Evolutionary conservation across 2,113 vertebrate genomes (phyloP), one percentile per base, ranked within the genome.

Genomic region (Oncorhynchus tshawytscha): DNA sequence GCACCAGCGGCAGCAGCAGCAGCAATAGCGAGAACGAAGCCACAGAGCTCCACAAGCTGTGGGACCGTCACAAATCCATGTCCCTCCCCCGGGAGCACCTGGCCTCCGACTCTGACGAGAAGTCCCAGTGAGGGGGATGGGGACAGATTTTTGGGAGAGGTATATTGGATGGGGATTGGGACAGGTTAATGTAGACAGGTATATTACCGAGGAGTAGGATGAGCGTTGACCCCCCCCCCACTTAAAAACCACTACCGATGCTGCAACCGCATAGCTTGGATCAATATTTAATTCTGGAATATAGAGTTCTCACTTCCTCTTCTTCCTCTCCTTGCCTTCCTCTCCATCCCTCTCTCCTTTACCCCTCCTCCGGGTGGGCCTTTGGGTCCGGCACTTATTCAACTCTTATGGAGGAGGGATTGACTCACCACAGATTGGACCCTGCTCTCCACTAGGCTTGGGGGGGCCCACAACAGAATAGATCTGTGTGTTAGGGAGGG

Each of bases 1-100:
- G 93, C 2, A 93, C 96, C 85, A 99, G 97, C 81, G 96, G 93
- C 2, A 93, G 96, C 85, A 99, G 97, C 82, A 94, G 96, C 89
- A 94, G 96, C 81, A 94, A 96, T 89, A 94, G 96, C 0, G 96
- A 99, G 82, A 94, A 94, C 0, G 97, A 99, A 80, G 96, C 96
- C 89, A 97, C 97, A 0, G 97, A 98, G 82, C 94, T 98, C 70
- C 96, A 88, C 83, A 97, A 96, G 85, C 93, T 99, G 78, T 99
- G 97, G 97, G 95, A 97, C 66, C 94, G 95, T 69, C 95, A 95
- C 86, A 94, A 95, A 84, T 94, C 86, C 86, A 89, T 95, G 3
- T 86, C 94, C 70, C 93, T 98, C 78, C 97, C 97, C 59, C 90
- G 92, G 0, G 96, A 97, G 70, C 94, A 93, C 29, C 87, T 90